Evolutionary conservation across 2,888 invertebrate genomes (phyloP), one percentile per base, ranked within the genome.

Genomic region (Drosophila imparisetae): DNA sequence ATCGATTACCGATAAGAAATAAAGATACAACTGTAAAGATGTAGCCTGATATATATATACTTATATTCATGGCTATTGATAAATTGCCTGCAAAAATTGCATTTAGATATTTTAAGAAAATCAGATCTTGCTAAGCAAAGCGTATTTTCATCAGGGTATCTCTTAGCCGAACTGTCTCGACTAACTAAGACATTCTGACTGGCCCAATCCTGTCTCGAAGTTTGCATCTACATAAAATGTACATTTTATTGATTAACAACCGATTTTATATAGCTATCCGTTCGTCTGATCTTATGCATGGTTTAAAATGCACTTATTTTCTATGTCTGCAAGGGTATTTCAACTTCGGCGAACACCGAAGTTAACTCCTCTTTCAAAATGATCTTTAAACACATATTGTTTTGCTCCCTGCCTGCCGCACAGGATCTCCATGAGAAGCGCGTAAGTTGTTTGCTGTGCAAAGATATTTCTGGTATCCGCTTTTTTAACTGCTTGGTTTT

Each of bases 371-470:
- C 4, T 29, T 40, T 29, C 4, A 0, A 13, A 40, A 30, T 0
- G 6, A 32, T 32, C 2, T 38, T 34, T 52, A 30, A 36, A 15
- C 29, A 32, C 38, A n/a, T 18, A 21, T 7, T 60, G 10, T 49
- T 68, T 69, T 61, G 40, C n/a, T 42, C 13, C 38, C 48, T 34
- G 32, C 38, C 34, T 42, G 55, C 27, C 27, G 34, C 15, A 13
- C 10, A 95, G 95, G 95, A 95, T 90, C 92, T 95, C 11, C 77
- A 87, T 54, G 84, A 92, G 69, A 90, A 91, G 76, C 85, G 91
- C 73, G 93, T 93, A 92, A 91, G 92, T 89, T 60, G 3, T 8
- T 40, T 55, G 30, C n/a, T 24, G 6, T n/a, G 4, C 32, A 10
- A 50, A 13, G 13, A 5, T 21, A 6, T 52, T 49, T 34, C 32